Base-by-base conservation (phyloP, 1,140 invertebrate genomes). In the Teleopsis dalmanni region DNA sequence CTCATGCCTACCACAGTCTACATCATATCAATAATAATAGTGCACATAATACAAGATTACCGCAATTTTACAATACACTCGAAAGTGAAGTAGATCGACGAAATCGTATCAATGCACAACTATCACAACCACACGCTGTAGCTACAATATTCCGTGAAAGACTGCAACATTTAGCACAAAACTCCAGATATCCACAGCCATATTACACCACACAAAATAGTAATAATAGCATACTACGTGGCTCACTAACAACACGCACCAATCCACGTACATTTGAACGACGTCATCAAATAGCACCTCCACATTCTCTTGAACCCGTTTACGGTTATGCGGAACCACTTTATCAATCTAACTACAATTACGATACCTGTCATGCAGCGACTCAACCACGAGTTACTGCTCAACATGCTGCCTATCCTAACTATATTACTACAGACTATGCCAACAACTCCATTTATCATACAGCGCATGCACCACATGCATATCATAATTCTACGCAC, bases 311-410 rank as follows among this genome's bases (percentile, higher is more conserved):
- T 22, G 64, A 70, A 38, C 60, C 62, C 0, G 54, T 57, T 23
- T 70, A 70, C 18, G 59, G 62, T 11, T 70, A 70, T 52, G 59
- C 66, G 29, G 55, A 71, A 58, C 74, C 66, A 67, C 68, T 50
- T 74, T 82, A 81, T 60, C 81, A 82, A 61, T 79, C 82, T 57
- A 81, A 81, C 40, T 78, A 82, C 68, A 72, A 82, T 22, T 73
- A 82, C 33, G 80, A 83, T 54, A 77, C 79, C n/a, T 62, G 78
- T 76, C 71, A 36, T 74, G 72, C 72, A 70, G 56, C 43, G 70
- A 62, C 38, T 19, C 46, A 43, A 26, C 46, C 26, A 29, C 29
- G 42, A 0, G 21, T 38, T 8, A 13, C 57, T 34, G 59, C 1
- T 16, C 56, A 8, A 44, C 48, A 48, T 21, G 23, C 50, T 22